Evolutionary conservation across 2,113 vertebrate species (phyloP).

Genomic region (Toxostoma redivivum): DNA sequence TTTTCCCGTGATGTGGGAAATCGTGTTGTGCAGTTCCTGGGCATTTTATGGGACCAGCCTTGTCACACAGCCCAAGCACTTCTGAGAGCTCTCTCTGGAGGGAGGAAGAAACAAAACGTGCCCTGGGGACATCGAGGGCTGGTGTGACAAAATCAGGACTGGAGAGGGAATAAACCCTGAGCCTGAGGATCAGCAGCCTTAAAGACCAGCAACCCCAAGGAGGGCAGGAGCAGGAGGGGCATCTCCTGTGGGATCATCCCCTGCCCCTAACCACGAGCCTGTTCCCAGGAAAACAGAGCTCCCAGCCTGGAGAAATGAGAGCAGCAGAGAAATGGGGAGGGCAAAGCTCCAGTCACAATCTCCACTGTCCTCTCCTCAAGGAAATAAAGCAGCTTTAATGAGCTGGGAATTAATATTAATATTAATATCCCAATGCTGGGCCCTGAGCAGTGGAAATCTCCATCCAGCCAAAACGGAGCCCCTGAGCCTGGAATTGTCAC

Average conservation of each 20-base stretch:
- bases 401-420: not conserved
- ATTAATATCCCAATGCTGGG: not conserved
- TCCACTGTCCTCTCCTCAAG: not conserved
- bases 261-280: not conserved
- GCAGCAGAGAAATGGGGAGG: not conserved
- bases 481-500: not conserved
- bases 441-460: not conserved
- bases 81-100: not conserved
- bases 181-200: not conserved
- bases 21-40: not conserved
- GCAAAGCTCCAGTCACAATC: not conserved
- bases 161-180: not conserved
- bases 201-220: not conserved
- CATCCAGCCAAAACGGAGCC: not conserved
- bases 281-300: not conserved
- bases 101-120: not conserved
- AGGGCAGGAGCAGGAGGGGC: not conserved
- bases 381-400: not conserved
- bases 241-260: not conserved
- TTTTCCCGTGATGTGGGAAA: not conserved
- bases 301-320: not conserved
- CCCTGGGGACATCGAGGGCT: not conserved
- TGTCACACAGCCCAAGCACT: not conserved
- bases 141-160: not conserved
- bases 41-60: not conserved